These are phyloP conservation scores for Trypoxylon attenuatum DNA, from an alignment of 2,888 invertebrate species.

Conservation along the genomic window DNA sequence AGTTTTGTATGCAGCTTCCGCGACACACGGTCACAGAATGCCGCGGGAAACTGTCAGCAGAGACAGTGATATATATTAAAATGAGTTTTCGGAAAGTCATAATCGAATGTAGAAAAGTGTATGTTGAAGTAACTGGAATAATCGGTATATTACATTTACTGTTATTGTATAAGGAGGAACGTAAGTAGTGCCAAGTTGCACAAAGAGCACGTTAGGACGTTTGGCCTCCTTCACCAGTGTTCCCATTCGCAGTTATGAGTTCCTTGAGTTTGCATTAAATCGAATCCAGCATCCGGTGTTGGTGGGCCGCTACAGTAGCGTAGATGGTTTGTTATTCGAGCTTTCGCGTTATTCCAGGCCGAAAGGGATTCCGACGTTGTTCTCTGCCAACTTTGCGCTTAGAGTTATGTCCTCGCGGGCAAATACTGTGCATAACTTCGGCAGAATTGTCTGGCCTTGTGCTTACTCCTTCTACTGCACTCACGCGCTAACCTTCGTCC, in stretches of 20 bases:
- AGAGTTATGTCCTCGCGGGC: slow-evolving; percentile 60
- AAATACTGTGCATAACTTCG: slow-evolving; percentile 58
- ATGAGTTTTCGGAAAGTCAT: neutral
- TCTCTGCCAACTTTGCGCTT: slow-evolving; percentile 58
- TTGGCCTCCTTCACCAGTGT: neutral
- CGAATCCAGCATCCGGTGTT: slow-evolving; percentile 33
- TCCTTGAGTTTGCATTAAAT: slow-evolving; percentile 27
- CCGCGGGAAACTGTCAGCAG: slow-evolving; percentile 31
- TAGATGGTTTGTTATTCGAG: slow-evolving; percentile 47
- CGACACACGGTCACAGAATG: slow-evolving; percentile 9
- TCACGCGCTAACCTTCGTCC: no score
- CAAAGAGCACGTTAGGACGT: no score
- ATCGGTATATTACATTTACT: no score
- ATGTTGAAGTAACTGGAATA: neutral
- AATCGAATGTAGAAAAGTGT: neutral
- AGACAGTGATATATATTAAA: no score
- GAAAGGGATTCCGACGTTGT: slow-evolving; percentile 41
- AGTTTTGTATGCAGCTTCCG: slow-evolving; percentile 22
- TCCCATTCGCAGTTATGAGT: neutral
- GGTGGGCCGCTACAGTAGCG: slow-evolving; percentile 28
- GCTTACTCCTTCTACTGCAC: no score
- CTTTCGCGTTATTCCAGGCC: slow-evolving; percentile 39
- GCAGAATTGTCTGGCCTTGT: slow-evolving; percentile 28
- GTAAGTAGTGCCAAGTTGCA: neutral
- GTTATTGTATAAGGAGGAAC: no score